phyloP scores from a whole-genome alignment of 2,797 vertebrate genomes.

The Crocidura indochinensis region DNA sequence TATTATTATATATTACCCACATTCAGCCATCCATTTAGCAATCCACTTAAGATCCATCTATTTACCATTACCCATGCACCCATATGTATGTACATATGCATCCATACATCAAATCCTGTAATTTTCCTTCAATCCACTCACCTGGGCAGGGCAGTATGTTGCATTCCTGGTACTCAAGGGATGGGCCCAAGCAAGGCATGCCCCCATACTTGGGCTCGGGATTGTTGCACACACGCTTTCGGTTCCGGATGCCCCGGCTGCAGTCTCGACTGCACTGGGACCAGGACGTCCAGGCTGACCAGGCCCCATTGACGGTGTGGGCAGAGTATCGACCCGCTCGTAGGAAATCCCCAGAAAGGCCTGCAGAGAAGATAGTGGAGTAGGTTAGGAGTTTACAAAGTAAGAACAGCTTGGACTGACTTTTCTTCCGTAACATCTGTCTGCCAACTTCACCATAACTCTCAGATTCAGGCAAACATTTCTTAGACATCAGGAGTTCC shows the following conservation, averaged over 20 bases:
- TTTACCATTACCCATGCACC: background rate
- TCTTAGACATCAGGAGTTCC: no score
- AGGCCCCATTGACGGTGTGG: constrained; percentile 95
- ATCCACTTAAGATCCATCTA: background rate
- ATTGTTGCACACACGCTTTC: constrained; percentile 96
- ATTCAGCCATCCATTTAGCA: background rate
- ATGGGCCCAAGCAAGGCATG: constrained; percentile 94
- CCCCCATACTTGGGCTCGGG: constrained; percentile 97
- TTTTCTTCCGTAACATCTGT: no score
- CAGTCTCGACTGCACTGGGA: constrained; percentile 98
- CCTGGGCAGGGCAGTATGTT: constrained; percentile 98
- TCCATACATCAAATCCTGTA: no score
- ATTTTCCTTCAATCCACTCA: constrained; percentile 80
- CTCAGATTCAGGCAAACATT: no score
- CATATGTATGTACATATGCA: background rate
- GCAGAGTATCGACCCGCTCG: constrained; percentile 94
- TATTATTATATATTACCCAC: background rate
- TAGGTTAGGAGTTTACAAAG: no score
- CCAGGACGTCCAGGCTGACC: constrained; percentile 97
- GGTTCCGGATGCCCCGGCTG: constrained; percentile 95
- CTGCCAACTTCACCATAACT: no score
- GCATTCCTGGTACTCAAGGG: constrained; percentile 97
- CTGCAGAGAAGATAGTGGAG: constrained; percentile 71
- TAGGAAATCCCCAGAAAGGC: constrained; percentile 94
- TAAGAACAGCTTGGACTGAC: background rate